phyloP scores from a whole-genome alignment of 2,888 invertebrate genomes.

The Epistrophe eligans region DNA sequence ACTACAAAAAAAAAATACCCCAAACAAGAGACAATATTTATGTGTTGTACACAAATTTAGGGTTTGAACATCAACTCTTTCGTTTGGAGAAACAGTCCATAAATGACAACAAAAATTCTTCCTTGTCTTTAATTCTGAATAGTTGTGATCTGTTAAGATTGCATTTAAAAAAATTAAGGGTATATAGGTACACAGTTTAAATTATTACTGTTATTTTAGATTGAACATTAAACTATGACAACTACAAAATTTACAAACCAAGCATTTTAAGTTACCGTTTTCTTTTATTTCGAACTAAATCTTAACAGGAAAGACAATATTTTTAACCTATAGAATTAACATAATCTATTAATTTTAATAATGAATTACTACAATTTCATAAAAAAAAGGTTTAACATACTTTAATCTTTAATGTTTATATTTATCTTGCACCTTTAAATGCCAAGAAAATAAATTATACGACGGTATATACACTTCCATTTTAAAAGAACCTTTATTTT shows the following conservation, averaged over 20 bases:
- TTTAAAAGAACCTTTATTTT: constrained; percentile 7
- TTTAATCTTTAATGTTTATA: not conserved
- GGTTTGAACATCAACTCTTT: too few relatives aligned
- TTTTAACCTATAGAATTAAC: not conserved
- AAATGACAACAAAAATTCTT: not conserved
- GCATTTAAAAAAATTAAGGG: too few relatives aligned
- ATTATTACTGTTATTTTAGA: too few relatives aligned
- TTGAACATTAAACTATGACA: too few relatives aligned
- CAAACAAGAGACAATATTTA: too few relatives aligned
- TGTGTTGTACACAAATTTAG: too few relatives aligned
- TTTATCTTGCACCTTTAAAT: constrained; percentile 20
- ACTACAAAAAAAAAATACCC: too few relatives aligned
- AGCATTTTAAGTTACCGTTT: too few relatives aligned
- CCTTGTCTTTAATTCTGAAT: too few relatives aligned
- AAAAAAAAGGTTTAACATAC: not conserved
- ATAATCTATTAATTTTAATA: not conserved
- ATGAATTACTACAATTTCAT: not conserved
- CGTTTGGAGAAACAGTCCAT: not conserved
- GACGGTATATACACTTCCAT: not conserved
- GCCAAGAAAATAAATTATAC: constrained; percentile 2
- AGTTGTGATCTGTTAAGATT: too few relatives aligned
- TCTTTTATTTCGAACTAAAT: not conserved
- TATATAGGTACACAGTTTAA: too few relatives aligned
- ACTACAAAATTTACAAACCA: too few relatives aligned
- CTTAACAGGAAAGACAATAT: not conserved